These are phyloP conservation scores for Drosophila recens DNA, from an alignment of 2,888 invertebrate genomes.

Conservation along the genomic window DNA sequence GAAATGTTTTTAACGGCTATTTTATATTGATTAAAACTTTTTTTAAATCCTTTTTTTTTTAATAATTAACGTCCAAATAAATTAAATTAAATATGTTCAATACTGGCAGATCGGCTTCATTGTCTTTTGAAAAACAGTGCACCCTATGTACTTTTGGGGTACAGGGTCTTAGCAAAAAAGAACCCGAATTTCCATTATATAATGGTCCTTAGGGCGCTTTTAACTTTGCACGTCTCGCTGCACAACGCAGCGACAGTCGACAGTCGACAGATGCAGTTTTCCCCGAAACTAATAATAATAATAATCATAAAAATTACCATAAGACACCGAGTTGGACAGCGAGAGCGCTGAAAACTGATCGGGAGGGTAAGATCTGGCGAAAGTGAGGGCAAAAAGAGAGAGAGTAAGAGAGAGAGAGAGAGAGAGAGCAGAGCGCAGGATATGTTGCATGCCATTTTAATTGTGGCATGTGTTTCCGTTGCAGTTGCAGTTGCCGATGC, in stretches of 20 bases:
- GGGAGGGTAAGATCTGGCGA: constrained; percentile 7
- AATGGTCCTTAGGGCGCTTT: constrained; percentile 64
- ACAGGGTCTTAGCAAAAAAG: not conserved
- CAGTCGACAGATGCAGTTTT: constrained; percentile 71
- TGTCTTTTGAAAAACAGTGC: no score
- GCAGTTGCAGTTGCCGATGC: constrained; percentile 1
- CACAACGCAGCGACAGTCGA: constrained; percentile 38
- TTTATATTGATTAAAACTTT: no score
- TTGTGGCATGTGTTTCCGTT: constrained; percentile 73
- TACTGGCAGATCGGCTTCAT: no score
- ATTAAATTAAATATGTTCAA: no score
- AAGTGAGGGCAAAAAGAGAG: constrained; percentile 1
- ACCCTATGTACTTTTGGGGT: not conserved
- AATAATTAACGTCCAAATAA: no score
- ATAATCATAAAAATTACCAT: constrained; percentile 78
- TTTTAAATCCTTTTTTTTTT: no score
- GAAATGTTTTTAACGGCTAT: no score
- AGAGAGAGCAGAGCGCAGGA: constrained; percentile 28
- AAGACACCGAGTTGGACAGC: constrained; percentile 56
- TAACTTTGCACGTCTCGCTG: constrained; percentile 77
- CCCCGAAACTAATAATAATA: constrained; percentile 61
- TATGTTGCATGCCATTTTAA: constrained; percentile 53
- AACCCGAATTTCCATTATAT: constrained; percentile 22
- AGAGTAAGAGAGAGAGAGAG: constrained; percentile 12
- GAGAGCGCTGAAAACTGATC: constrained; percentile 20